Percentiles rank a stretch among this genome's conserved stretches.
Conservation (phyloP, 2,888 invertebrate genomes). For the Tubiluchus corallicola region DNA sequence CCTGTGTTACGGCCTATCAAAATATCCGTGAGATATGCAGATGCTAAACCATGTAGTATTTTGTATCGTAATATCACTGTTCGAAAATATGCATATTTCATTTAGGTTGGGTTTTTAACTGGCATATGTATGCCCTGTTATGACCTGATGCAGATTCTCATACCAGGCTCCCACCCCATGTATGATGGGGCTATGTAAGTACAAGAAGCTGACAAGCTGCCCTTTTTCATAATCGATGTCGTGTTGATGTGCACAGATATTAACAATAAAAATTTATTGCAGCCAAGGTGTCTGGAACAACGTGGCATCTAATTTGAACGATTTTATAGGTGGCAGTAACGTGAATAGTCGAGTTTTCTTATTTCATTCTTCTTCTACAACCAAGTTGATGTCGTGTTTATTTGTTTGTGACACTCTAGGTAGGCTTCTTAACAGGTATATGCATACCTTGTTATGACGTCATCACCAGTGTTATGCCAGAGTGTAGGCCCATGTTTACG, state of each 20-base stretch:
- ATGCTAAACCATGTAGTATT: too few species aligned
- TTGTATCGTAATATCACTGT: background rate
- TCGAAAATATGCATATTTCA: conserved; percentile 6
- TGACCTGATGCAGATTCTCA: conserved; percentile 41
- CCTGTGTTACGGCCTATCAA: too few species aligned
- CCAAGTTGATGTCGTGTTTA: too few species aligned
- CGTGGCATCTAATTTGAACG: too few species aligned
- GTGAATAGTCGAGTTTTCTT: too few species aligned
- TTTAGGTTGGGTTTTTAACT: conserved; percentile 53
- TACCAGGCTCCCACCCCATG: conserved; percentile 51
- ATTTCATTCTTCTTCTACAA: too few species aligned
- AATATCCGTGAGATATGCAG: too few species aligned
- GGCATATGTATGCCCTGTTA: conserved; percentile 68
- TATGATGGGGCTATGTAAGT: conserved; percentile 41
- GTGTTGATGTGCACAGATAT: background rate
- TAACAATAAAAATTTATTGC: too few species aligned
- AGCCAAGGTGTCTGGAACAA: too few species aligned
- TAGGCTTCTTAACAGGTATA: conserved; percentile 58
- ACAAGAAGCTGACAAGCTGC: background rate
- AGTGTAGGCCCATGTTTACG: conserved; percentile 45
- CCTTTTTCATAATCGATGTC: background rate
- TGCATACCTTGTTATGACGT: conserved; percentile 60
- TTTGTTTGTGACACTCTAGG: too few species aligned
- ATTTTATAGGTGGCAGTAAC: too few species aligned
- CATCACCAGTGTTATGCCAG: conserved; percentile 45